Base-by-base conservation (phyloP, 2,888 invertebrate species). In the Conchocele bisecta region DNA sequence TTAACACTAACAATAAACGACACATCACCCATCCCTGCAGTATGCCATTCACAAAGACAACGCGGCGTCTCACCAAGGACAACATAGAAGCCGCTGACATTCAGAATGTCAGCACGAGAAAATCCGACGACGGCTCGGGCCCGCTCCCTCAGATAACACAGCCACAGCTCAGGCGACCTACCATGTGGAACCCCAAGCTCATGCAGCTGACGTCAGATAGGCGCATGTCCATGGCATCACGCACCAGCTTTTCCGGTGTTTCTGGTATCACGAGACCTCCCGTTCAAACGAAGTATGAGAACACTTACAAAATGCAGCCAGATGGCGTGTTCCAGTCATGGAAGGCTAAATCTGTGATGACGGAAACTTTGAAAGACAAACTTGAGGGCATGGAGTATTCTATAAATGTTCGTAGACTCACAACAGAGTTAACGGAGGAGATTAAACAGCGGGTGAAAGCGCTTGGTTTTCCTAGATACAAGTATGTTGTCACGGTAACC, bases 381-480 rank as follows among this genome's bases (percentile, higher is more conserved):
- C 78, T 89, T 17, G 81, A 81, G 5, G 86, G 85, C 3, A 87
- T 88, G 48, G 78, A 77, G 20, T 89, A 89, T 63, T 86, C 86
- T 26, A 80, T 83, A 3, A 82, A 81, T 26, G 78, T 86, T 17
- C 67, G 81, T 22, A 79, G 78, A 37, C 68, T 88, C 51, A 78
- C 84, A 13, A 81, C 86, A 51, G 84, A 83, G 42, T 75, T 89
- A 37, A 82, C 87, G 3, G 88, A 89, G n/a, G 85, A 86, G 24
- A 87, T 89, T 51, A 88, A 88, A 73, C 82, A 74, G 31, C 79
- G 86, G 28, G 84, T 89, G 33, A 87, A 87, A 58, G 87, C 86
- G 50, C 60, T 85, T n/a, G 85, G 85, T 37, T 86, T 77, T 71
- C 65, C 72, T 0, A 76, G 89, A n/a, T 89, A 89, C 77, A 89